Base-by-base conservation (phyloP, 1,140 invertebrate species). In the Venturia canescens region DNA sequence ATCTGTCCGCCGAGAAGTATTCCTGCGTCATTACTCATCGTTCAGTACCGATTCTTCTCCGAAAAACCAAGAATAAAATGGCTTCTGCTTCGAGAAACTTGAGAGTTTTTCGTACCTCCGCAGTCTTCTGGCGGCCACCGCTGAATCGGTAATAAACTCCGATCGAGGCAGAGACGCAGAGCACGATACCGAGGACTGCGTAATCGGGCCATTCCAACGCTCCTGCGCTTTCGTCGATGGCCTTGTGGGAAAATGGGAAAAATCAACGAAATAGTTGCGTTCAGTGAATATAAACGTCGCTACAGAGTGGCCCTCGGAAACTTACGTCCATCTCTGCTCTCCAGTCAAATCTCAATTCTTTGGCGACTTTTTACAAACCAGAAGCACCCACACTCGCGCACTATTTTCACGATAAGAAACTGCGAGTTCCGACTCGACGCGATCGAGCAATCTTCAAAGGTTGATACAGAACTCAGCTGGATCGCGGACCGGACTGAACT, bases 81-180 rank as follows among this genome's bases (percentile, higher is more conserved):
- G n/a, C n/a, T n/a, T n/a, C n/a, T n/a, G n/a, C n/a, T n/a, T n/a
- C n/a, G n/a, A n/a, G n/a, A n/a, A n/a, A n/a, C n/a, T n/a, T n/a
- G n/a, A n/a, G n/a, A n/a, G n/a, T 60, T 76, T 34, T 78, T 80
- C 75, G 84, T 91, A 96, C 96, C 92, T 96, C 94, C 23, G 95
- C 95, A 1, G 97, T 98, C 90, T 95, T 96, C 90, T 98, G 97
- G 87, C 94, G 95, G 3, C 96, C 96, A 31, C 98, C 98, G 44
- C 94, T 97, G 84, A 98, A 96, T 69, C 96, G 93, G 88, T 96
- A 97, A 87, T 96, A 98, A 26, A 97, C 81, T 0, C 97, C 97
- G 81, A 97, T 97, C 0, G 87, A 87, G 1, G 95, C 80, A 6
- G 91, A 91, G 78, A 89, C 86, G 38, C 78, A 78, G 38, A 91